Conservation (phyloP, 1,140 invertebrate species). For the Cryptotermes secundus region DNA sequence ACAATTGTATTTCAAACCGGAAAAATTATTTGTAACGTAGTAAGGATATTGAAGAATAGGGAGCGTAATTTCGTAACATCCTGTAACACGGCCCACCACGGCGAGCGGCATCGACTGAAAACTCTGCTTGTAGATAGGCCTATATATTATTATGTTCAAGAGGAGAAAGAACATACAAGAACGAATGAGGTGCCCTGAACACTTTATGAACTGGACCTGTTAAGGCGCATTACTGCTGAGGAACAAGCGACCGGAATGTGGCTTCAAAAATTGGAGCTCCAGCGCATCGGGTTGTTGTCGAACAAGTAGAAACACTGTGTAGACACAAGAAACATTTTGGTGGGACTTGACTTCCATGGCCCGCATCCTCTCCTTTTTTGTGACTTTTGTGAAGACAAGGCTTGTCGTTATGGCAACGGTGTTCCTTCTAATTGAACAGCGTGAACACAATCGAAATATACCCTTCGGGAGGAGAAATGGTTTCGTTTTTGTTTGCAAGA, state of each 20-base stretch:
- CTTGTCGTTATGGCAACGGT: not conserved
- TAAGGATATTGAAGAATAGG: not conserved
- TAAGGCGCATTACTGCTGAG: slow-evolving; percentile 7
- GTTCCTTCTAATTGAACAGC: not conserved
- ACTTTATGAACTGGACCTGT: slow-evolving; percentile 9
- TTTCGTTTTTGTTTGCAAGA: no score
- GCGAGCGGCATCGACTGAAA: not conserved
- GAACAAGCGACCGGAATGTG: not conserved
- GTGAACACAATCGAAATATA: not conserved
- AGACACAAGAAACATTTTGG: not conserved
- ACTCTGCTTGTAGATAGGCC: not conserved
- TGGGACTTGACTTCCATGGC: not conserved
- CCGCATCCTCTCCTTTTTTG: not conserved
- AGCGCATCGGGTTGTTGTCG: not conserved
- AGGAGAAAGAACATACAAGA: slow-evolving; percentile 13
- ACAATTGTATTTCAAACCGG: no score
- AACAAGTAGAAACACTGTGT: not conserved
- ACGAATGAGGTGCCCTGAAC: not conserved
- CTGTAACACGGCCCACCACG: not conserved
- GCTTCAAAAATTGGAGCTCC: slow-evolving; percentile 5
- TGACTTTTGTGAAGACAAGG: not conserved
- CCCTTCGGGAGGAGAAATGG: not conserved
- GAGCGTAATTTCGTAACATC: not conserved
- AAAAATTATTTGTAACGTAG: no score
- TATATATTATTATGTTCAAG: slow-evolving; percentile 18